Evolutionary conservation across 1,140 invertebrate genomes (phyloP), one percentile per base, ranked within the genome.

Genomic region (Drosophila dunni): DNA sequence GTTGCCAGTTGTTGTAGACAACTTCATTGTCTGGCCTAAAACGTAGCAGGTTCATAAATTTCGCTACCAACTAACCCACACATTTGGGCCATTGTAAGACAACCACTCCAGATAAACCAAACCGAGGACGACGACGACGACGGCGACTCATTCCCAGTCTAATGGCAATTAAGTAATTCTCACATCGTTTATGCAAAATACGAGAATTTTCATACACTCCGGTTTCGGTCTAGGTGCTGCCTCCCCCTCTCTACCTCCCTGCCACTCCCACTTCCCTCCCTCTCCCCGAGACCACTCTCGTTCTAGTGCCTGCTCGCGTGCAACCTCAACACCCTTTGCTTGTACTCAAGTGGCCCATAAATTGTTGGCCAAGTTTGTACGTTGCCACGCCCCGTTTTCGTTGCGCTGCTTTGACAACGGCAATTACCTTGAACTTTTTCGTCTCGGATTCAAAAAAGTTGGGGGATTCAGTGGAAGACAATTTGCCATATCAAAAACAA

Each of bases 131-230:
- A 29, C 24, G 24, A 29, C 24, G 2, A 3, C 24, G 24, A 29
- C 24, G 50, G 58, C 73, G 46, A 75, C 44, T 62, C 61, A 75
- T 69, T n/a, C 54, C 62, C 56, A 53, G 63, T 70, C 48, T 77
- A 72, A 62, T 56, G 79, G 81, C 85, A 89, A 89, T 89, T 89
- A 89, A 90, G 85, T 89, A 89, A 89, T 89, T 89, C 85, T 90
- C 85, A 89, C 85, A 90, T 90, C 85, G 85, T 89, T 89, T 89
- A 89, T 89, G 85, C 85, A 89, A 89, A 89, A 81, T 81, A 85
- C 81, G 57, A 65, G 67, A 72, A 65, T 76, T 79, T 78, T 64
- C 56, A 56, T 53, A 24, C 13, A 58, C 64, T 67, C 57, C 46
- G 29, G 38, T 62, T 50, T 66, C 46, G 38, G 46, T 36, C 48